phyloP scores from a whole-genome alignment of 1,140 invertebrate species.

The Drosophila sp. region DNA sequence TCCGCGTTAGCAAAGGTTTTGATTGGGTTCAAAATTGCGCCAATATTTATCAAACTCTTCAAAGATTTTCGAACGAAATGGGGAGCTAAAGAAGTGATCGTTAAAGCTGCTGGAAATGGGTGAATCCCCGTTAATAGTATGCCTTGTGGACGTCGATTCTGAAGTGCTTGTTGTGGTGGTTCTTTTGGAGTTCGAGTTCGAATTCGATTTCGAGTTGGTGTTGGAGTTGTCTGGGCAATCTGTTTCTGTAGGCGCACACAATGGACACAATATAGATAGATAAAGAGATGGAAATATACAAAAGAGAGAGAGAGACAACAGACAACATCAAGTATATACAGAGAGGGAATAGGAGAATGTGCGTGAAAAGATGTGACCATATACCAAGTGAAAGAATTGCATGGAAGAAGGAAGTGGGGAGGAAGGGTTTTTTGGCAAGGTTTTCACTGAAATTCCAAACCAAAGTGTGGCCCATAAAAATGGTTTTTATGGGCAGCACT shows the following conservation, averaged over 20 bases:
- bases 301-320: slow-evolving; percentile 24
- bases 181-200: slow-evolving; percentile 23
- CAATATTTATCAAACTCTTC: slow-evolving; percentile 81
- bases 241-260: slow-evolving; percentile 48
- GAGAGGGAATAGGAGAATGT: slow-evolving; percentile 45
- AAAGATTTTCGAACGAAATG: slow-evolving; percentile 72
- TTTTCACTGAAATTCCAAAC: background rate
- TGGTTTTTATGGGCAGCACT: background rate
- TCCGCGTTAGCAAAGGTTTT: slow-evolving; percentile 12
- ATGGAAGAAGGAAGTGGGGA: background rate
- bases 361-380: slow-evolving; percentile 2
- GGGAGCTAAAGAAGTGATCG: slow-evolving; percentile 72
- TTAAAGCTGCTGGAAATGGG: slow-evolving; percentile 24
- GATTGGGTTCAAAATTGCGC: slow-evolving; percentile 68
- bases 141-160: slow-evolving; percentile 15
- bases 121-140: slow-evolving; percentile 7
- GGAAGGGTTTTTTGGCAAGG: background rate
- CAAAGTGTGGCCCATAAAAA: no score
- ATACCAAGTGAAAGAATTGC: background rate
- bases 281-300: slow-evolving; percentile 10
- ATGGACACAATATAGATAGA: slow-evolving; percentile 44
- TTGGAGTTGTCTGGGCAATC: slow-evolving; percentile 13
- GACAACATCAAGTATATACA: slow-evolving; percentile 39
- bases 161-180: slow-evolving; percentile 21
- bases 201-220: slow-evolving; percentile 31